Evolutionary conservation across 2,888 invertebrate species (phyloP), one percentile per base, ranked within the genome.

Genomic region (Trilocha varians): DNA sequence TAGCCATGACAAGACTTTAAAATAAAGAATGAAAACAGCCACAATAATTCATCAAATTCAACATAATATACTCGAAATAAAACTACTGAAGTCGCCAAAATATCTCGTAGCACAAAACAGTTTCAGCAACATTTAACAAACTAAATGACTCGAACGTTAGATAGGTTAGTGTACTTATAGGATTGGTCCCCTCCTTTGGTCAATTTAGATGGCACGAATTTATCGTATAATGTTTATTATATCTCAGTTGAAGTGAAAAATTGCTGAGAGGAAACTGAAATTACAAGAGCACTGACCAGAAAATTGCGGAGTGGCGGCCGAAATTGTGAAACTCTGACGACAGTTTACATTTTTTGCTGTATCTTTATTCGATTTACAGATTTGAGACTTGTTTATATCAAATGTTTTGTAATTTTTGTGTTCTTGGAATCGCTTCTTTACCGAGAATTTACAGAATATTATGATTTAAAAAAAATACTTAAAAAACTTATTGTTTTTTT

Each of bases 241-340:
- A 66, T 61, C 67, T 57, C 71, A 70, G 59, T 62, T 65, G 59
- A 62, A 65, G 71, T 78, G 78, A 78, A 73, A 82, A 82, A 78
- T 77, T 66, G 71, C 70, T 58, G 58, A 61, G 61, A 62, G 61
- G 61, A 68, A 70, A 62, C 64, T 64, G 66, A 80, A 82, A 82
- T 82, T 79, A 79, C 76, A 71, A 68, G 77, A 70, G 70, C 71
- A 64, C 52, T 73, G 78, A 72, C 83, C 82, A 77, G 78, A 82
- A 83, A 84, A 83, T 80, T 76, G 78, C 64, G 64, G 68, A 59
- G 59, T 58, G 59, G 51, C 61, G 65, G 59, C 57, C 53, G 55
- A 59, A 40, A 39, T 43, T 39, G 43, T 16, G 15, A 14, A 32
- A 25, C 34, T 34, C 15, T 40, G 33, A 32, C 32, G 42, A 38